Percentiles rank a stretch among this genome's conserved stretches.
Evolutionary conservation across 2,797 vertebrate genomes (phyloP).

Genomic region (Tauraco hartlaubi): DNA sequence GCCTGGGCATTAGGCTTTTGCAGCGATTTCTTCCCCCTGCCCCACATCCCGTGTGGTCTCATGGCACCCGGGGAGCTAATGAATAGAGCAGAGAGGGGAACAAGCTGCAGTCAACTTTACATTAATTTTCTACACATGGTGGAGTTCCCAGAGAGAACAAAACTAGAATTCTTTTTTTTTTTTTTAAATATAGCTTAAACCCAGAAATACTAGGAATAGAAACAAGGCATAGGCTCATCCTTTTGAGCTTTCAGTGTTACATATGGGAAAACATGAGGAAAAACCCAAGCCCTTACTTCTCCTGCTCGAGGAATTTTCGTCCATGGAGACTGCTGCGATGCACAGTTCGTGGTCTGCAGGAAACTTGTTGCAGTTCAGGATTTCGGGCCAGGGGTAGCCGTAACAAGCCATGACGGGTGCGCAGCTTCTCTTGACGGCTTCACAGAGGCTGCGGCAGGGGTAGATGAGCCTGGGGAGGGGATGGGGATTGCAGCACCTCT

Average conservation of each 20-base stretch:
- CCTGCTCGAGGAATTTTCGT: constrained; percentile 68
- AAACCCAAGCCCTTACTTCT: constrained; percentile 75
- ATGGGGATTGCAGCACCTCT: background rate
- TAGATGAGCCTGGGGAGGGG: constrained; percentile 83
- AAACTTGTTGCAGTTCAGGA: constrained; percentile 86
- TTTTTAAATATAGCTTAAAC: background rate
- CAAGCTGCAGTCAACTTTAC: background rate
- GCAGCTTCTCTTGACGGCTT: constrained; percentile 87
- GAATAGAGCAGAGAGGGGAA: constrained; percentile 3
- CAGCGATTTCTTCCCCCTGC: background rate
- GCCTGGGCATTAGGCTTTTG: background rate
- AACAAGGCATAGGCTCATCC: background rate
- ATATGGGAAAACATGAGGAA: background rate
- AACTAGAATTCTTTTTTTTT: background rate
- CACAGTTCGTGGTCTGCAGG: constrained; percentile 87
- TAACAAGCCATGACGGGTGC: constrained; percentile 89
- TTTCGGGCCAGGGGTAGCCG: constrained; percentile 88
- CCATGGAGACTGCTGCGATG: constrained; percentile 81
- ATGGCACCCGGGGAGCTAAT: background rate
- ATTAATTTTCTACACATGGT: background rate
- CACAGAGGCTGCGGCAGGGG: constrained; percentile 86
- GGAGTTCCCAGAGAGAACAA: background rate
- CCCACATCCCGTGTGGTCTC: background rate
- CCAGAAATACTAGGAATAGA: background rate
- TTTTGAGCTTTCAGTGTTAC: background rate